Percentiles rank a stretch among this genome's conserved stretches.
Evolutionary conservation across 2,888 invertebrate genomes (phyloP).

Genomic region (Cosmia trapezina): DNA sequence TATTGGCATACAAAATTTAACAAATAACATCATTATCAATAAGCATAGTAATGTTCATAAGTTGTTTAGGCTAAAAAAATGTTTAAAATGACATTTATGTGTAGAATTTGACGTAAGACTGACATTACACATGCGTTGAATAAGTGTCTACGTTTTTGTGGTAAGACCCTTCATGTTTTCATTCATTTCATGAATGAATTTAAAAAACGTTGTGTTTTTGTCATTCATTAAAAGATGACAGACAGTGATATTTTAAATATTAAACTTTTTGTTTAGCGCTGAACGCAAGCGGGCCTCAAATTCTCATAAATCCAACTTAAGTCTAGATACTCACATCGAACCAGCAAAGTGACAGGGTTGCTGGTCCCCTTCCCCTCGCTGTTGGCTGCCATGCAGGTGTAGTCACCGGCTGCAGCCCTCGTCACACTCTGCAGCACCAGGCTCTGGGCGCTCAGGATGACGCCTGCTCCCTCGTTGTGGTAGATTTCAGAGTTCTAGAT

Average conservation of each 20-base stretch:
- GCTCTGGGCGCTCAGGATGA: conserved; percentile 96
- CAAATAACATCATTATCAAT: too few species aligned
- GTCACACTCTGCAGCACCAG: conserved; percentile 96
- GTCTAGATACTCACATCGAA: conserved; percentile 91
- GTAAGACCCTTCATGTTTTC: too few species aligned
- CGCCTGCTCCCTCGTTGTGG: conserved; percentile 95
- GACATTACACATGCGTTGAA: too few species aligned
- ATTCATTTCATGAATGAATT: neutral
- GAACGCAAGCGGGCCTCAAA: neutral
- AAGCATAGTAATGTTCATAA: too few species aligned
- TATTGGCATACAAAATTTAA: too few species aligned
- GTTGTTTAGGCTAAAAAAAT: too few species aligned
- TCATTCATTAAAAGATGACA: too few species aligned
- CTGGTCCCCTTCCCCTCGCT: conserved; percentile 95
- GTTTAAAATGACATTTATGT: too few species aligned
- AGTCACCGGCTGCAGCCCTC: conserved; percentile 95
- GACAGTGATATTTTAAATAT: neutral
- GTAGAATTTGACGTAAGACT: too few species aligned
- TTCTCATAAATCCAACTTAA: neutral
- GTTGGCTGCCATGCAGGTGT: conserved; percentile 96
- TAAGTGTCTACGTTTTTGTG: too few species aligned
- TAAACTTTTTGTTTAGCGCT: neutral
- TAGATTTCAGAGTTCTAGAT: conserved; percentile 94
- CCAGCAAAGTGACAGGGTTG: conserved; percentile 92
- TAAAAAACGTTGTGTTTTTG: neutral